Conservation (phyloP, 30 jellyfish, hydroid and myxozoan species). For the Aurelia sp. region DNA sequence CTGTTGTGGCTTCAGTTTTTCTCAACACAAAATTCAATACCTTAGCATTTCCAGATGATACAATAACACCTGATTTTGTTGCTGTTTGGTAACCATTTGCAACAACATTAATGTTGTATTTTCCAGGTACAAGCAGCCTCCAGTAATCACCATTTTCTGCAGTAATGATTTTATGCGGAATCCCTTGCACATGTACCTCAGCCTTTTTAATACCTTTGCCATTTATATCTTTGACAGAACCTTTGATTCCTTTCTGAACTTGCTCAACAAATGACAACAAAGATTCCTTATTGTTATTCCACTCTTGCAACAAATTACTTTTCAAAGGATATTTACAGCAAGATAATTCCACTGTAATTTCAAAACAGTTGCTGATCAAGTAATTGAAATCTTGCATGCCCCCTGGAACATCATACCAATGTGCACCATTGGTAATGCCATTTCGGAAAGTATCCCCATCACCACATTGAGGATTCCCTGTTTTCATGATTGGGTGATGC, state of each 20-base stretch:
- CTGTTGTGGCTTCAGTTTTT: not conserved
- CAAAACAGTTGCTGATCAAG: slow-evolving; percentile 92
- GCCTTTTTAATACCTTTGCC: slow-evolving; percentile 87
- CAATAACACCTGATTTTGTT: slow-evolving; percentile 41
- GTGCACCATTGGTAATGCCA: slow-evolving; percentile 99
- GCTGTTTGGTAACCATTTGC: slow-evolving; percentile 60
- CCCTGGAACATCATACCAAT: slow-evolving; percentile 99
- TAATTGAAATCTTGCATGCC: slow-evolving; percentile 99
- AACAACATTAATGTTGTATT: slow-evolving; percentile 61
- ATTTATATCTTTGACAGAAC: slow-evolving; percentile 53
- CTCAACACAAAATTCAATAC: slow-evolving; percentile 67
- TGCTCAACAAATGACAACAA: slow-evolving; percentile 82
- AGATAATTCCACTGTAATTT: slow-evolving; percentile 92
- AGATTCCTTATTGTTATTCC: slow-evolving; percentile 92
- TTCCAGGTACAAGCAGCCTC: slow-evolving; percentile 97
- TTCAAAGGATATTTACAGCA: slow-evolving; percentile 97
- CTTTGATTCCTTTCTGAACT: slow-evolving; percentile 97
- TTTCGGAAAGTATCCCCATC: slow-evolving; percentile 77
- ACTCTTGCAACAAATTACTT: slow-evolving; percentile 61
- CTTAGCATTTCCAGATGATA: slow-evolving; percentile 57
- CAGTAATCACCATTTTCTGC: slow-evolving; percentile 94
- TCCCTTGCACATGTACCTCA: slow-evolving; percentile 70
- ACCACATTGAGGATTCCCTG: slow-evolving; percentile 94
- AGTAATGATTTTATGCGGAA: slow-evolving; percentile 72
- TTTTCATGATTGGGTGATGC: slow-evolving; percentile 94